Evolutionary conservation across 92 coral and sea anemone species (phyloP), one percentile per base, ranked within the genome.

Genomic region (Muricea muricata): DNA sequence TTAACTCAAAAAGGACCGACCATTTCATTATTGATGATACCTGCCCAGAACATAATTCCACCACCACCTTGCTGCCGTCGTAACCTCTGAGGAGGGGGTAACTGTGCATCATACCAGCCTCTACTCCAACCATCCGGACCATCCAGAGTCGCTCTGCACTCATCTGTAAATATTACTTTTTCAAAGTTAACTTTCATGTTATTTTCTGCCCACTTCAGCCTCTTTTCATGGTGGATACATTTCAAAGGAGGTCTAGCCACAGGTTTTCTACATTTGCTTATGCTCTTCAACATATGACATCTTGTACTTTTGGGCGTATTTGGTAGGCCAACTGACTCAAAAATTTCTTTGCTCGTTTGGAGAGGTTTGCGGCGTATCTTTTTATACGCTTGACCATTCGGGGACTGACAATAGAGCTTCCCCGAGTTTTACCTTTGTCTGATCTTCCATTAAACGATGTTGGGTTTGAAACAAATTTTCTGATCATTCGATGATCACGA

Each of bases 201-300:
- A 55, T 55, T 55, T 55, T 55, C 65, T 55, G 65, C 65, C 65
- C 65, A 55, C 65, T 55, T 55, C 23, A 21, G 65, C n/a, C 65
- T 55, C 20, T 55, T 55, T 55, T 55, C 10, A 55, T 21, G 65
- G n/a, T 55, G 65, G 65, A 55, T 21, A n/a, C 20, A 5, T 21
- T 55, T 55, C 65, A 55, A 55, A 55, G 50, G 50, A 42, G 7
- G 50, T 42, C 50, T 42, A 42, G 50, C 14, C 50, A 42, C 50
- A 42, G 50, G 50, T 42, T 42, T 42, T 42, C 50, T 14, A 42
- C 50, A 42, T 42, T 42, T 42, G n/a, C n/a, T n/a, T n/a, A n/a
- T n/a, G n/a, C n/a, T n/a, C n/a, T n/a, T n/a, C n/a, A n/a, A n/a
- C n/a, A n/a, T n/a, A 14, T 7, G 50, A 42, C 50, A 42, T 42